These are phyloP conservation scores for zebrafish (Danio rerio) DNA, from an alignment of 2,113 vertebrate species.

Conservation along the genomic window GRCz12tu NC_133197.1:19663501-19664000, in stretches of 20 bases:
- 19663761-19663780: constrained; percentile 37
- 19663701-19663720: constrained; percentile 50
- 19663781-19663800: constrained; percentile 46
- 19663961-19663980: constrained; percentile 44
- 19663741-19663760: constrained; percentile 16
- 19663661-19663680: constrained; percentile 43
- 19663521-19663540: constrained; percentile 75
- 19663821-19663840: constrained; percentile 37
- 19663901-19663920: constrained; percentile 26
- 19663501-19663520: constrained; percentile 74
- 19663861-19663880: constrained; percentile 7
- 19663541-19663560: constrained; percentile 71
- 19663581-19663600: constrained; percentile 58
- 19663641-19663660: constrained; percentile 41
- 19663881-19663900: not conserved
- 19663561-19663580: constrained; percentile 80
- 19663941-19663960: constrained; percentile 47
- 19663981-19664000: constrained; percentile 28
- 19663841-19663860: constrained; percentile 20
- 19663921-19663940: constrained; percentile 47
- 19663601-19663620: constrained; percentile 31
- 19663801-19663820: constrained; percentile 26
- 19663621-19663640: constrained; percentile 24
- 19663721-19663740: constrained; percentile 45
- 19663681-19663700: constrained; percentile 55